Conservation (phyloP, 2,888 invertebrate species). For the Bombylius major region DNA sequence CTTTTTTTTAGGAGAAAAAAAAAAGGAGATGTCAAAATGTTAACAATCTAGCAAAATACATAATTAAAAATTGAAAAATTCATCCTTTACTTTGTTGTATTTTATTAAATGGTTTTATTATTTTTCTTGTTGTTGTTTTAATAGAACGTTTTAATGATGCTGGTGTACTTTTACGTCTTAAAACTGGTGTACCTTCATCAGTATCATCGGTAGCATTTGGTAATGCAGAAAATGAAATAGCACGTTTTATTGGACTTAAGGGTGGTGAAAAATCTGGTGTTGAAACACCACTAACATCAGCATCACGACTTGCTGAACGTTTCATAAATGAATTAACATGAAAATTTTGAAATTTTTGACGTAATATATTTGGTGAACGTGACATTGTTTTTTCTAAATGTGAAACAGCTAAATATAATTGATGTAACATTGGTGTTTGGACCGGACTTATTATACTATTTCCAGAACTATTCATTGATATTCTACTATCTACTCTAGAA, state of each 20-base stretch:
- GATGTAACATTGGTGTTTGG: constrained; percentile 41
- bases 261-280: constrained; percentile 7
- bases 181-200: neutral
- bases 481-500: neutral
- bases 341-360: constrained; percentile 19
- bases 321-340: neutral
- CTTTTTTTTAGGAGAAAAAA: too few relatives aligned
- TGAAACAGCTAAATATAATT: constrained; percentile 35
- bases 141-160: neutral
- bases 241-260: neutral
- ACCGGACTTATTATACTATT: constrained; percentile 27
- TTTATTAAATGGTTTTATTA: neutral
- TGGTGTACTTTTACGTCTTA: neutral
- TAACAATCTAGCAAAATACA: too few relatives aligned
- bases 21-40: too few relatives aligned
- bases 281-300: constrained; percentile 8
- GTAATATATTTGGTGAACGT: constrained; percentile 20
- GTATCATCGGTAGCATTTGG: neutral
- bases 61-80: too few relatives aligned
- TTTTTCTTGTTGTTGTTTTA: too few relatives aligned
- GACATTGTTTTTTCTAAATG: constrained; percentile 30
- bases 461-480: neutral
- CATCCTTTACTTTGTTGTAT: neutral
- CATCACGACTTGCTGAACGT: constrained; percentile 13
- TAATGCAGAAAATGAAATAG: neutral